Base-by-base conservation (phyloP, 2,797 vertebrate genomes). In the Gadopsis marmoratus region DNA sequence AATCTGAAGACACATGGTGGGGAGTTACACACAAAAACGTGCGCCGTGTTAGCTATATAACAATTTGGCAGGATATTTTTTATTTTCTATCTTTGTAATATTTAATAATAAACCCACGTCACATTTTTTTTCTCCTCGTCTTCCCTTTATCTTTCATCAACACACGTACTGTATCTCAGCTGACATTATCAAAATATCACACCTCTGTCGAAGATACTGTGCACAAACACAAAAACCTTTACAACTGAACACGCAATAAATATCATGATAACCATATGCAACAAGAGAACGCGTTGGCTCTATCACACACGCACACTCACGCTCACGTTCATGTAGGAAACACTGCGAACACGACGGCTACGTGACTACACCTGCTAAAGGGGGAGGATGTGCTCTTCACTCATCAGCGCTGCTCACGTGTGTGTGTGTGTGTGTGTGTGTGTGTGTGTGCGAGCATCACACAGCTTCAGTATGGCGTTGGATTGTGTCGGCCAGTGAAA, bases 211-310 rank as follows among this genome's bases (percentile, higher is more conserved):
- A 84, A 83, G 79, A 81, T 90, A 86, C 84, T 86, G 82, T 56
- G 76, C 84, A 89, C 78, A 75, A 84, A 90, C 83, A 94, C 88
- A 86, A 84, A 82, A 91, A 91, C 79, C 79, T 69, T 64, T 29
- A 93, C 88, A 89, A 88, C 81, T 90, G 76, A 92, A 92, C 89
- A 94, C 87, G 74, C 76, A 77, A 78, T 92, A 92, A 93, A 86
- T 89, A 91, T 79, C 73, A 88, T 85, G 75, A 82, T 78, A 75
- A 78, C 66, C 80, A 84, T 65, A 84, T 77, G 75, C 71, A 91
- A 91, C 62, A 76, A 83, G 35, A 74, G 61, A 83, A 75, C 71
- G 51, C 47, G 60, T 76, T 45, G 61, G 69, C 55, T 73, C 35
- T 80, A 69, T 66, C 72, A 17, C 65, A 12, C 61, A 53, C 71